Conservation (phyloP, 1,140 invertebrate species). For the Calosoma granatense region DNA sequence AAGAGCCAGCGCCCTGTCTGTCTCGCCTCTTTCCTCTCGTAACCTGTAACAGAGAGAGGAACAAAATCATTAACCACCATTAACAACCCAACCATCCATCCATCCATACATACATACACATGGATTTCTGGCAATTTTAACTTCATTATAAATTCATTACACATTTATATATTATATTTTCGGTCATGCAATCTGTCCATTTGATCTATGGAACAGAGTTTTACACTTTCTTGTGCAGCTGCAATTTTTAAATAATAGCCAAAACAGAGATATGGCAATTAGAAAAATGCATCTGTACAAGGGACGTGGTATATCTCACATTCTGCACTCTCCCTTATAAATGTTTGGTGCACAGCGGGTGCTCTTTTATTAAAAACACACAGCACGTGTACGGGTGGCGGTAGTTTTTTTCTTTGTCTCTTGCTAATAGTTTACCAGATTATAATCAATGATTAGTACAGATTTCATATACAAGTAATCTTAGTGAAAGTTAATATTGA, state of each 20-base stretch:
- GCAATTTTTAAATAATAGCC: constrained; percentile 4
- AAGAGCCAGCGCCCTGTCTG: constrained; percentile 61
- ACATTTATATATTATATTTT: constrained; percentile 11
- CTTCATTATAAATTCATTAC: constrained; percentile 27
- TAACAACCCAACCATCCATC: constrained; percentile 8
- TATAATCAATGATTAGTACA: no score
- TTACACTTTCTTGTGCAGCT: constrained; percentile 7
- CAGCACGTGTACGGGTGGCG: no score
- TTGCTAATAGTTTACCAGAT: no score
- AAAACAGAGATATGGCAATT: constrained; percentile 17
- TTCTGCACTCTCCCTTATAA: constrained; percentile 18
- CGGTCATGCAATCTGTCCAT: constrained; percentile 21
- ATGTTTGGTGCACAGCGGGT: constrained; percentile 18
- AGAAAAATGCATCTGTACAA: constrained; percentile 23
- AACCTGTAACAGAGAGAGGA: constrained; percentile 53
- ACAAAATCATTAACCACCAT: constrained; percentile 10
- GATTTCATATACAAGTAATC: no score
- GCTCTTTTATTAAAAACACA: no score
- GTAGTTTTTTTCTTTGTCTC: no score
- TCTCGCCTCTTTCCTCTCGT: constrained; percentile 71
- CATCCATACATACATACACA: no score
- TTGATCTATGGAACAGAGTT: constrained; percentile 17
- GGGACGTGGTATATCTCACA: no score
- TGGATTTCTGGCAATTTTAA: constrained; percentile 17
- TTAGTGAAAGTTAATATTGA: no score